Conservation (phyloP, 2,113 vertebrate genomes). For the Paradisaea rubra region DNA sequence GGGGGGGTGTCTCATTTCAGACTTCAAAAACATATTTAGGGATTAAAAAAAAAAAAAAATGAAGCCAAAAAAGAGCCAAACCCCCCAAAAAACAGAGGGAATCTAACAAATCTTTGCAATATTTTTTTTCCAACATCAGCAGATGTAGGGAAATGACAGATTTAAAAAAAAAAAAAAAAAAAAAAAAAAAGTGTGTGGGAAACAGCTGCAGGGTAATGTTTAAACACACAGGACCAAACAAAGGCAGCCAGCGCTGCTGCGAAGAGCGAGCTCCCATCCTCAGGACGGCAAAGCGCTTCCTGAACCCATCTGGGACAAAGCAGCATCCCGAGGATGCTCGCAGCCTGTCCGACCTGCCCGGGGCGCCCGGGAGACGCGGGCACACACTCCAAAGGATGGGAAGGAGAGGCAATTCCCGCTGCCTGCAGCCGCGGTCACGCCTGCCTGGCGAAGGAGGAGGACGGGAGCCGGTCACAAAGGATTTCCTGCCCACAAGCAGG, state of each 20-base stretch:
- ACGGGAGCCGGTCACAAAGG: background rate
- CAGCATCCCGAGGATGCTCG: background rate
- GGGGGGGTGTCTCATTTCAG: background rate
- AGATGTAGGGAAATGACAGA: background rate
- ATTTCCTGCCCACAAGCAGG: background rate
- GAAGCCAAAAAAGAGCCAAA: background rate
- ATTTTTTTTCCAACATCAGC: background rate
- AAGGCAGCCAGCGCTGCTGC: background rate
- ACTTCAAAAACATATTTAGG: background rate
- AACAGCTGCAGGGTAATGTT: background rate
- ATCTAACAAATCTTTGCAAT: background rate
- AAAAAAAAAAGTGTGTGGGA: background rate
- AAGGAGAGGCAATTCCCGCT: background rate
- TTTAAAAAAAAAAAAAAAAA: background rate
- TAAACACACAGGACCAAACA: background rate
- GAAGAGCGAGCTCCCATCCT: background rate
- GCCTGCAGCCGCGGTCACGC: background rate
- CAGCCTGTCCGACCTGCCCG: background rate
- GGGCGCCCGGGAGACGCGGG: fast-evolving
- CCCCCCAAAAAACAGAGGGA: background rate
- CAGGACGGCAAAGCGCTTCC: background rate
- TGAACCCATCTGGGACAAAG: background rate
- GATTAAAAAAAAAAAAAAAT: background rate
- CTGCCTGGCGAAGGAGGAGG: background rate
- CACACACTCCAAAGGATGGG: background rate